Conservation (phyloP, 2,888 invertebrate species). For the Meliscaeva auricollis region DNA sequence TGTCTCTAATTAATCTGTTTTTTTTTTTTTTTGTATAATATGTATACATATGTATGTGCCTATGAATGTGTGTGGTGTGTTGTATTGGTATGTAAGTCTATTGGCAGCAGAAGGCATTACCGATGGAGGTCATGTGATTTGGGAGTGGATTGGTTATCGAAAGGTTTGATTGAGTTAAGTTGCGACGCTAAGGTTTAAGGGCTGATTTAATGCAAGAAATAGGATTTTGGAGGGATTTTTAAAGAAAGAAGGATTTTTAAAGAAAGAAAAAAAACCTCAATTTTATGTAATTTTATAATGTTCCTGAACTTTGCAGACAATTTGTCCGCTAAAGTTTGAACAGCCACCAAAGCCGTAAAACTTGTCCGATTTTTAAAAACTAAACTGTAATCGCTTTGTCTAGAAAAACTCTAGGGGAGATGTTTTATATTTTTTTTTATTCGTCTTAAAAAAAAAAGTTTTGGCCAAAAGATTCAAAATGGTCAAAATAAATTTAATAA, state of each 20-base stretch:
- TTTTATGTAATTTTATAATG: too few relatives aligned
- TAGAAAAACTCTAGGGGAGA: too few relatives aligned
- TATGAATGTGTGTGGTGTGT: not conserved
- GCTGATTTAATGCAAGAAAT: slow-evolving; percentile 9
- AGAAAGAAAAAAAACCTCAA: not conserved
- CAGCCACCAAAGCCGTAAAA: too few relatives aligned
- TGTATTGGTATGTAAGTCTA: slow-evolving; percentile 5
- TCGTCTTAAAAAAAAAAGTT: too few relatives aligned
- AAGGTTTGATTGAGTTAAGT: slow-evolving; percentile 31
- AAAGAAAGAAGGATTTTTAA: not conserved
- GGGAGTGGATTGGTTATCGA: not conserved
- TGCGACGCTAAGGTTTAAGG: slow-evolving; percentile 7
- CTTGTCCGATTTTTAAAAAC: too few relatives aligned
- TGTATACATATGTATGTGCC: not conserved
- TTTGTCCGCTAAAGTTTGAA: too few relatives aligned
- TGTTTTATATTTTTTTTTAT: too few relatives aligned
- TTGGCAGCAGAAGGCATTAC: not conserved
- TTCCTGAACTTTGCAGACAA: not conserved
- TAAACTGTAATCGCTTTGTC: too few relatives aligned
- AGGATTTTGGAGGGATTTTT: not conserved
- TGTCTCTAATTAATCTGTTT: slow-evolving; percentile 72
- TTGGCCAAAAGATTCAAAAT: too few relatives aligned
- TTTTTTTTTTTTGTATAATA: slow-evolving; percentile 25
- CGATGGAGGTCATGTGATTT: not conserved
- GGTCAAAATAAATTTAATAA: too few relatives aligned